Base-by-base conservation (phyloP, 92 coral and sea anemone species). In the Isaurus tuberculatus region DNA sequence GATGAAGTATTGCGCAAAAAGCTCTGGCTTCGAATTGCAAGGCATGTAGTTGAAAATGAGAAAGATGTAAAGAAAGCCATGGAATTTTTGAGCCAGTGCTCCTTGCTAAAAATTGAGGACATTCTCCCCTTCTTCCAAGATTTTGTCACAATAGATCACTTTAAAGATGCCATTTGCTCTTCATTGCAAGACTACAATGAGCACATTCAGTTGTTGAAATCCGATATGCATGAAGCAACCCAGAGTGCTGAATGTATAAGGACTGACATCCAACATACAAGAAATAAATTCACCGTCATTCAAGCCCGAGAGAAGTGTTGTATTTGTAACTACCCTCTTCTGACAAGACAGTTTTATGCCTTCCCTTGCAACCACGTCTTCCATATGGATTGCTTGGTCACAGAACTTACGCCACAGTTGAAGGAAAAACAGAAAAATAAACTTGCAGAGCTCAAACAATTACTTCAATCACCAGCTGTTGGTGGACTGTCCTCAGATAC, bases 111-210 rank as follows among this genome's bases (percentile, higher is more conserved):
- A 79, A 96, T 96, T 64, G 99, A 96, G 79, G 99, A 96, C 29
- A 96, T 96, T 28, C 97, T 96, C 51, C 99, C 99, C 0, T 96
- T 96, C 75, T 96, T 96, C 79, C 99, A 94, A 75, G 98, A 96
- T 81, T 96, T 96, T 92, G 99, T 94, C 63, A 96, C 99, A 2
- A 96, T 96, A 37, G 96, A 96, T 77, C 99, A 96, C 73, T 96
- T 96, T 42, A 96, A 96, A 95, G 99, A 96, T 86, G 99, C 99
- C 20, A 96, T 96, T 57, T 96, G 99, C 72, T 96, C 99, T 0
- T 96, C 99, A 23, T 93, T 96, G 8, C 94, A 96, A 67, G 99
- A 96, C 61, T 96, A 96, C 69, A 96, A 96, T 61, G 93, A 92
- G 40, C 99, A 96, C 86, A 96, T 96, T 53, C 90, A 94, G 81